phyloP scores from a whole-genome alignment of 1,140 invertebrate genomes.

The Pseudomyrmex concolor region DNA sequence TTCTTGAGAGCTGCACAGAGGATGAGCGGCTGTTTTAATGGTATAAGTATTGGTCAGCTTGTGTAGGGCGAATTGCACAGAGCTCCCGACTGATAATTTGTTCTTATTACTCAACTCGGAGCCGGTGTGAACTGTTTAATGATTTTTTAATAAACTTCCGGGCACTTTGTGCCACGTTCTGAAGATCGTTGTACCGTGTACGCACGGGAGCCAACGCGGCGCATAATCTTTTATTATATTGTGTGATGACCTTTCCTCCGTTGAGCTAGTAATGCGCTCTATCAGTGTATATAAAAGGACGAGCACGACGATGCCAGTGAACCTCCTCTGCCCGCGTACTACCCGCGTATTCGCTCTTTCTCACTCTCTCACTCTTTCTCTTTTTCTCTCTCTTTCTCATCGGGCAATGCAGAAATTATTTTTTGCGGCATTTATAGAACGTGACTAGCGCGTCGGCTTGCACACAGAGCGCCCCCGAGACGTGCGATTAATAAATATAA shows the following conservation, averaged over 20 bases:
- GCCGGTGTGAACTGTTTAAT: conserved; percentile 64
- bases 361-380: not conserved
- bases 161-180: conserved; percentile 64
- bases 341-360: conserved; percentile 49
- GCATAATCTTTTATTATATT: conserved; percentile 73
- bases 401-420: conserved; percentile 40
- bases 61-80: not conserved
- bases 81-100: conserved; percentile 39
- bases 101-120: conserved; percentile 63
- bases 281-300: conserved; percentile 65
- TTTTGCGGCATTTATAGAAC: conserved; percentile 59
- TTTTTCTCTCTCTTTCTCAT: conserved; percentile 2
- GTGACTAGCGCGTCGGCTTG: conserved; percentile 34
- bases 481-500: conserved; percentile 47
- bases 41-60: not conserved
- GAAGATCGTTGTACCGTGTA: conserved; percentile 72
- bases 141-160: conserved; percentile 71
- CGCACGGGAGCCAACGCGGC: conserved; percentile 60
- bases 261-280: conserved; percentile 63
- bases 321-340: conserved; percentile 67
- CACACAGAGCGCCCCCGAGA: not conserved
- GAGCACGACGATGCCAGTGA: conserved; percentile 67
- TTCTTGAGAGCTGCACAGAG: not conserved
- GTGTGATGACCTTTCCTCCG: conserved; percentile 71
- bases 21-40: not conserved